Percentiles rank a stretch among this genome's conserved stretches.
Conservation (phyloP, 2,113 vertebrate genomes). For the Neofelis nebulosa region DNA sequence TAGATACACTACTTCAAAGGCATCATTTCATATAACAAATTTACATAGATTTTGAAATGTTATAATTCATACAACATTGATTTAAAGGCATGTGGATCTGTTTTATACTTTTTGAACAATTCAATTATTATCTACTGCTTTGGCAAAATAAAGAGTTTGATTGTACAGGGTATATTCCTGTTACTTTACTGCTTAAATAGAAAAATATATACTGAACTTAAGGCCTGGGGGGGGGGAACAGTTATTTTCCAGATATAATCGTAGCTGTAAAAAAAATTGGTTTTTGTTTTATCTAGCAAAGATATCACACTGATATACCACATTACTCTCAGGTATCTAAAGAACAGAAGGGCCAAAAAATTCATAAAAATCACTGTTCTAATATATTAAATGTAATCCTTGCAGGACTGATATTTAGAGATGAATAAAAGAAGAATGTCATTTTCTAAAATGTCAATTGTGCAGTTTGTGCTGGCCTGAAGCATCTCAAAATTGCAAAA, state of each 20-base stretch:
- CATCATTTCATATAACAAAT: neutral
- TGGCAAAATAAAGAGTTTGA: neutral
- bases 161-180: neutral
- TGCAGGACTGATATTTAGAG: conserved; percentile 27
- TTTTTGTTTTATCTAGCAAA: conserved; percentile 55
- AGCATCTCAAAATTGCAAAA: conserved; percentile 44
- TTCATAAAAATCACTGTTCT: neutral
- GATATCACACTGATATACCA: neutral
- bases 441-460: conserved; percentile 65
- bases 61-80: conserved; percentile 58
- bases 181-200: neutral
- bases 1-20: conserved; percentile 24
- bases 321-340: neutral
- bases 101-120: conserved; percentile 35
- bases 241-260: neutral
- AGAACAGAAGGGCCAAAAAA: conserved; percentile 6
- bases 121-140: neutral
- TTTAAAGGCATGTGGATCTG: neutral
- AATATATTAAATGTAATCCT: conserved; percentile 36
- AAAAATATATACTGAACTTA: neutral
- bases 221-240: conserved; percentile 26
- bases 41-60: neutral
- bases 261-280: neutral
- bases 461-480: conserved; percentile 22
- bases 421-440: conserved; percentile 43